phyloP scores from a whole-genome alignment of 2,888 invertebrate genomes.

The Drosophila mimetica region DNA sequence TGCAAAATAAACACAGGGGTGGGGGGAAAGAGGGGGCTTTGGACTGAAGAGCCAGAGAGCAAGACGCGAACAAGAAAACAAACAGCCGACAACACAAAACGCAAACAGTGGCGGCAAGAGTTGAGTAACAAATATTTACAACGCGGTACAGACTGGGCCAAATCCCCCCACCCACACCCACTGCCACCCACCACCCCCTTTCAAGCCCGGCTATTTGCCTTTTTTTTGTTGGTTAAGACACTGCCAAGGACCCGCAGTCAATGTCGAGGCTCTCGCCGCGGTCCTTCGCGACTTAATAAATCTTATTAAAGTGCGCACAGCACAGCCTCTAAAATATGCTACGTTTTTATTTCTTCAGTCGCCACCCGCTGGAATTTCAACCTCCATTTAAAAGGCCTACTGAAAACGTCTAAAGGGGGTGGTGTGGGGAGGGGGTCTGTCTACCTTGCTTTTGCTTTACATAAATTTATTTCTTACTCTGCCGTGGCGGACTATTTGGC shows the following conservation, averaged over 20 bases:
- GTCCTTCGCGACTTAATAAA: conserved; percentile 69
- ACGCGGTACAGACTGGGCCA: conserved; percentile 43
- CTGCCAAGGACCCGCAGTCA: conserved; percentile 53
- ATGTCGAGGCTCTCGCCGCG: conserved; percentile 45
- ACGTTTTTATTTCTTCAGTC: conserved; percentile 28
- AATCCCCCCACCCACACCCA: background rate
- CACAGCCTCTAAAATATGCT: conserved; percentile 66
- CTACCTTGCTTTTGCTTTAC: conserved; percentile 48
- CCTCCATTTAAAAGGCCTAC: conserved; percentile 23
- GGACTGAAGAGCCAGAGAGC: conserved; percentile 6
- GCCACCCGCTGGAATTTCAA: conserved; percentile 1
- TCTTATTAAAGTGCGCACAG: conserved; percentile 72
- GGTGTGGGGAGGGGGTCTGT: conserved; percentile 39
- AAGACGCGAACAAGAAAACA: conserved; percentile 60
- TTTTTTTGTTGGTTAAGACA: conserved; percentile 53
- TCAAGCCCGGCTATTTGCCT: conserved; percentile 50
- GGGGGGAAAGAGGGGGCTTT: background rate
- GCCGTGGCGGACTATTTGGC: conserved; percentile 5
- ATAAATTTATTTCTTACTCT: conserved; percentile 54
- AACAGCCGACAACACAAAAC: conserved; percentile 61
- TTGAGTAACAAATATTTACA: conserved; percentile 78
- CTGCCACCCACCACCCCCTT: background rate
- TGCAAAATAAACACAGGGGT: conserved; percentile 61
- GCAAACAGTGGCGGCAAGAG: conserved; percentile 73
- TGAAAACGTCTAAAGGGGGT: background rate